Base-by-base conservation (phyloP, 2,113 vertebrate species). In the Spermophilus dauricus region DNA sequence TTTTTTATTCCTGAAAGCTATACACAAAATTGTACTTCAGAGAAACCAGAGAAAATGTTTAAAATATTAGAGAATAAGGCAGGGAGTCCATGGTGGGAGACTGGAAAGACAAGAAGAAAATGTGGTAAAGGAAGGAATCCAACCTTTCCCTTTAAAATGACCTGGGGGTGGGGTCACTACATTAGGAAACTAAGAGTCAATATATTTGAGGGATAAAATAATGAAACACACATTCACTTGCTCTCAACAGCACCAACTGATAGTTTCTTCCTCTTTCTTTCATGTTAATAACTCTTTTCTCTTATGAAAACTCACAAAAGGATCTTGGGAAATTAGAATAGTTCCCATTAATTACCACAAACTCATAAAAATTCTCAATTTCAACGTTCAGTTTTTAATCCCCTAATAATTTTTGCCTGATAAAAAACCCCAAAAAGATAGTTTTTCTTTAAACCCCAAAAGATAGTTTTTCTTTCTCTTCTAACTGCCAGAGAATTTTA, bases 361-460 rank as follows among this genome's bases (percentile, higher is more conserved):
- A 17, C 63, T 95, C 65, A 63, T 82, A 78, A 96, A 92, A 95
- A 48, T 75, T 86, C 53, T 89, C 61, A 61, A 6, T 90, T 92
- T 96, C 30, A 72, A 0, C 53, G 34, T 51, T 96, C 73, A 88
- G 2, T 70, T 4, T 93, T 91, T 14, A 32, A 93, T 53, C 32
- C 14, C 11, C 11, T 86, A 84, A 39, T 89, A 80, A 92, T 72
- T 95, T 94, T 94, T 85, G 28, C 82, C 58, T 88, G 32, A 80
- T 76, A 26, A 17, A 61, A 61, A 61, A 26, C 13, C 63, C 92
- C 80, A n/a, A 75, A 78, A 92, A 34, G 45, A 39, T 63, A 6
- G 1, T 42, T 53, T 92, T 92, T 65, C 22, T 90, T 96, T 83
- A n/a, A 37, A 61, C 13, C 63, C 92, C 80, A 75, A 78, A 92